A percentile compares a stretch with the other conserved stretches of the same genome.
Conservation (phyloP, 2,113 vertebrate species). For the Pogona vitticeps region DNA sequence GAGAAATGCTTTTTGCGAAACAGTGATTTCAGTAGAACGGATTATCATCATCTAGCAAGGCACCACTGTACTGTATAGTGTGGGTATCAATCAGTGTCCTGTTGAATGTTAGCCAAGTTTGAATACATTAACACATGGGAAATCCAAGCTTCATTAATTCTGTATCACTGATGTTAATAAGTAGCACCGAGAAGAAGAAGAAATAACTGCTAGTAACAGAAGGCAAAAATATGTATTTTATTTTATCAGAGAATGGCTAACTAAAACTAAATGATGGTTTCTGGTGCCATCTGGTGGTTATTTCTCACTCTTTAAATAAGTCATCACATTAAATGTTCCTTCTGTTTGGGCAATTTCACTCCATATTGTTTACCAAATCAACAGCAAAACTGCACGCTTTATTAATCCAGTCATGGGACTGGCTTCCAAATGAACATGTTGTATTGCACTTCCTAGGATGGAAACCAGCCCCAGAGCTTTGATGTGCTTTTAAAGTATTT, state of each 20-base stretch:
- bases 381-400: background rate
- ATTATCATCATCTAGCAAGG: no score
- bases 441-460: background rate
- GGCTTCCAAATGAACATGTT: background rate
- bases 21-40: no score
- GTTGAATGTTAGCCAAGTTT: background rate
- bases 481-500: background rate
- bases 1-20: no score
- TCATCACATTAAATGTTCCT: background rate
- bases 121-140: background rate
- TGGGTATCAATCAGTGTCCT: background rate
- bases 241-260: background rate
- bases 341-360: background rate
- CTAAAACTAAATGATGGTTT: slow-evolving; percentile 3
- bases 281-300: slow-evolving; percentile 26
- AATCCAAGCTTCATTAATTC: background rate
- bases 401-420: background rate
- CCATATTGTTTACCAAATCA: background rate
- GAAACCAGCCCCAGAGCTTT: background rate
- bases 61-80: accelerated
- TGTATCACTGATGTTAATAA: background rate
- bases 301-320: background rate
- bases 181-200: background rate
- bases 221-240: background rate
- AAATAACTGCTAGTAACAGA: background rate